Base-by-base conservation (phyloP, 2,797 vertebrate genomes). In the Paguma larvata region DNA sequence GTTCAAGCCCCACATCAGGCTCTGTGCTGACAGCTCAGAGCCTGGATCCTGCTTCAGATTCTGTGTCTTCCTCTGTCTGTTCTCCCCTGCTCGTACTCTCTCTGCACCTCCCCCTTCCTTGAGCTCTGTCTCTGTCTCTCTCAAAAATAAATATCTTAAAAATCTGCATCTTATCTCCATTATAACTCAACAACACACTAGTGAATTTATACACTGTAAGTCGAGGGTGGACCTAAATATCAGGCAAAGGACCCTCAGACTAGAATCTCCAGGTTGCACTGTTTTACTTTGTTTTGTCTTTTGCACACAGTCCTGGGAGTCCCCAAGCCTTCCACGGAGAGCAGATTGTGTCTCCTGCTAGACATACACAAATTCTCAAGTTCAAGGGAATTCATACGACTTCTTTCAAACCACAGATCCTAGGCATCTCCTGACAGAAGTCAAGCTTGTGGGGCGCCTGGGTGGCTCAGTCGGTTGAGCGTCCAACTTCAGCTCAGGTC, bases 261-360 rank as follows among this genome's bases (percentile, higher is more conserved):
- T 73, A 25, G 67, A 84, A 75, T 82, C n/a, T 15, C 41, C n/a
- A 63, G 12, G 14, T 14, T 30, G 25, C 56, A 13, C 59, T 83
- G 21, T 80, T 94, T 67, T n/a, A 10, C 48, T 91, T 94, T 67
- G 75, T 82, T 82, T 75, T 30, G 48, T 38, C 19, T 89, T 97
- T 75, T 88, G 51, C 6, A 32, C 59, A 79, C 14, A 51, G 34
- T 56, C 77, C 82, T 88, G 11, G 3, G 93, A 86, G 34, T 91
- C 41, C 19, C 68, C 32, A 51, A 38, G 27, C 34, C 75, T 84
- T 84, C 41, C 27, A 38, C 32, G 53, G 72, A 73, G 30, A 94
- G 56, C 18, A 77, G 19, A 18, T 5, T 63, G 48, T 73, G 38
- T 95, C 65, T 80, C 38, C 5, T 51, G 44, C 34, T 85, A 38